A percentile compares a stretch with the other conserved stretches of the same genome.
Conservation (phyloP, 2,888 invertebrate species). For the Eurytoma adleriae region DNA sequence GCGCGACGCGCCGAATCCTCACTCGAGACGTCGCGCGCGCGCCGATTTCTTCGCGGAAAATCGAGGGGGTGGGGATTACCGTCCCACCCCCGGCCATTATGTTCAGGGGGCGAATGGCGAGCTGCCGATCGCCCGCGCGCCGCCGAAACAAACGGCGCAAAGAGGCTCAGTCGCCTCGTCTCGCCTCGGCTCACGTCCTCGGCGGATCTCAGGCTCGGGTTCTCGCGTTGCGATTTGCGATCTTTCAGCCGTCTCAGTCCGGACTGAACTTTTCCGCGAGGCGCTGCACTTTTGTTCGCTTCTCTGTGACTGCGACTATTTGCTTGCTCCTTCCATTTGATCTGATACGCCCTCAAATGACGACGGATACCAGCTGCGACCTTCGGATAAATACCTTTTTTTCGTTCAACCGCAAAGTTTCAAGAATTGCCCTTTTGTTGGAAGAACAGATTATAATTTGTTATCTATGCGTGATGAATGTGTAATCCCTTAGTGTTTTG, state of each 20-base stretch:
- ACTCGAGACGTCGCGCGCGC: conserved; percentile 1
- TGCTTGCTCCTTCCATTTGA: neutral
- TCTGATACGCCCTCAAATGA: neutral
- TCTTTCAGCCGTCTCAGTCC: conserved; percentile 38
- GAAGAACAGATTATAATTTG: neutral
- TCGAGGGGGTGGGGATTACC: too few relatives aligned
- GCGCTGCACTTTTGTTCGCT: conserved; percentile 21
- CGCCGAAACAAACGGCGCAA: too few relatives aligned
- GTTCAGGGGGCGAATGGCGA: too few relatives aligned
- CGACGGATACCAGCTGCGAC: neutral
- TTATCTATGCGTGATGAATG: too few relatives aligned
- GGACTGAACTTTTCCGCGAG: neutral
- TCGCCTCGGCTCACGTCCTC: too few relatives aligned
- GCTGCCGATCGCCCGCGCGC: too few relatives aligned
- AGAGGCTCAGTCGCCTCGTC: too few relatives aligned
- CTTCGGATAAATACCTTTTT: neutral
- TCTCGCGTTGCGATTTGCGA: neutral
- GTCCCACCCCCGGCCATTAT: too few relatives aligned
- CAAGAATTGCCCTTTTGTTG: neutral
- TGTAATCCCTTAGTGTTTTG: too few relatives aligned
- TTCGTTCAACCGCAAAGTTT: neutral
- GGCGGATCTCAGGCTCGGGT: too few relatives aligned
- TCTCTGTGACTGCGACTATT: neutral
- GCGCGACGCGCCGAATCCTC: conserved; percentile 12
- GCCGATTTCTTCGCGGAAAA: too few relatives aligned